Evolutionary conservation across 2,888 invertebrate genomes (phyloP), one percentile per base, ranked within the genome.

Genomic region (Erpobdella octoculata): DNA sequence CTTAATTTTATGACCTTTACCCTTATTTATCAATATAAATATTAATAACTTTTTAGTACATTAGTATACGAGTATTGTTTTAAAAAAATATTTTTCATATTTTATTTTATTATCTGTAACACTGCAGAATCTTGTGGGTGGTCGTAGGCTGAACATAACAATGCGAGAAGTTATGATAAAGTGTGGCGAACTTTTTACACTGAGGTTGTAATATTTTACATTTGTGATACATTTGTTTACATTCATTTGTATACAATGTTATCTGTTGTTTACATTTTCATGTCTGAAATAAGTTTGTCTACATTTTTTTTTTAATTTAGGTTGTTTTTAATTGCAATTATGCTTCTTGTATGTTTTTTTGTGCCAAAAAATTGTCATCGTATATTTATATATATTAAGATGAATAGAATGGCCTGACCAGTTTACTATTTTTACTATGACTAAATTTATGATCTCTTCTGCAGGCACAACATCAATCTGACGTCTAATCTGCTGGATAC

Each of bases 401-500:
- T n/a, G n/a, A n/a, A n/a, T n/a, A n/a, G n/a, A n/a, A n/a, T n/a
- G n/a, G n/a, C n/a, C n/a, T n/a, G n/a, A n/a, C n/a, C n/a, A n/a
- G n/a, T n/a, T n/a, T n/a, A n/a, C n/a, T 21, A 59, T 18, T 18
- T 59, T 8, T n/a, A 9, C 64, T 12, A 9, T 64, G 18, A 62
- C 33, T 8, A 31, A 28, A 5, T 62, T 4, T 8, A 21, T 58
- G 18, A 3, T n/a, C 33, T 1, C 18, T 59, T 31, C 33, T 67
- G 4, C 76, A 84, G 84, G 4, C 94, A 95, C 84, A 87, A 89
- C 28, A 89, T 97, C 70, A 97, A 93, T 83, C 86, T 97, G 75
- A 92, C 93, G 77, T 95, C 95, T 0, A 95, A 96, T 83, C 85
- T 96, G 59, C 85, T 96, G 76, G 95, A 95, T 82, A 92, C 92